phyloP scores from a whole-genome alignment of 2,888 invertebrate species.

The Podotricha telesiphe region DNA sequence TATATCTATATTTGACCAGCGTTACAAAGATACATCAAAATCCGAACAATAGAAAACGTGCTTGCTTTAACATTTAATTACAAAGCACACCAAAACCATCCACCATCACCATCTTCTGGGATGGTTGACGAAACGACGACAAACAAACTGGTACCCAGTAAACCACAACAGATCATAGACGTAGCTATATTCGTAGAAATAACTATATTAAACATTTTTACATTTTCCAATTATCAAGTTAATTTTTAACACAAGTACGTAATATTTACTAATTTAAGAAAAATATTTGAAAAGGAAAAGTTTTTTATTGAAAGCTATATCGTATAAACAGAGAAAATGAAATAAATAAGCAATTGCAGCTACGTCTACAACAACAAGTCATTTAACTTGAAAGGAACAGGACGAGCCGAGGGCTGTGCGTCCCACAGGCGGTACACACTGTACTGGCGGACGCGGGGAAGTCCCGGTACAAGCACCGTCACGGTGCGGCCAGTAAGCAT shows the following conservation, averaged over 20 bases:
- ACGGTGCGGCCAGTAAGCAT: conserved; percentile 46
- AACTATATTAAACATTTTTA: background rate
- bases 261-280: background rate
- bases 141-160: conserved; percentile 14
- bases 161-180: conserved; percentile 8
- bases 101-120: conserved; percentile 29
- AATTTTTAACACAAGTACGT: background rate
- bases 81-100: conserved; percentile 44
- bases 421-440: conserved; percentile 16
- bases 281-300: background rate
- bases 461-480: conserved; percentile 46
- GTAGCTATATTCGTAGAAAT: conserved; percentile 12
- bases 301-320: background rate
- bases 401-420: conserved; percentile 40
- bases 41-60: conserved; percentile 56
- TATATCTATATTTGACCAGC: conserved; percentile 18
- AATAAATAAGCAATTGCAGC: conserved; percentile 21
- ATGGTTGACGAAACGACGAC: conserved; percentile 21
- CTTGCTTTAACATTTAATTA: conserved; percentile 41
- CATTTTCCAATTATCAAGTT: background rate
- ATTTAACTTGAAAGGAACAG: conserved; percentile 42
- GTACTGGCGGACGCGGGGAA: conserved; percentile 46
- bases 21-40: conserved; percentile 53
- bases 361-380: conserved; percentile 23
- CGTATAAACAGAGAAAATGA: background rate